Base-by-base conservation (phyloP, 2,888 invertebrate genomes). In the Tetragonisca angustula region DNA sequence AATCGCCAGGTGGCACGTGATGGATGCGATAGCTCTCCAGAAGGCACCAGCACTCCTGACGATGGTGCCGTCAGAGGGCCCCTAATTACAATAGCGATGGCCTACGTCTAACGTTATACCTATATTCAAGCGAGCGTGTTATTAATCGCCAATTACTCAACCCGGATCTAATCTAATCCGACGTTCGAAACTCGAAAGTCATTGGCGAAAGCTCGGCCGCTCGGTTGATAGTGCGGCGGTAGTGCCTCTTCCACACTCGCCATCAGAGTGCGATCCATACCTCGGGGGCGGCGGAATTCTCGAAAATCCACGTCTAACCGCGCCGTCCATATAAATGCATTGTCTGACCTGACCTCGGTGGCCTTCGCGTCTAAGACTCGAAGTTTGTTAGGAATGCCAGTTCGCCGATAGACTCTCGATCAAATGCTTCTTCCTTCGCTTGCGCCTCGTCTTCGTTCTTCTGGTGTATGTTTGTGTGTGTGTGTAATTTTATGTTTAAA, bases 81-180 rank as follows among this genome's bases (percentile, higher is more conserved):
- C 76, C 91, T 93, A 92, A 93, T 93, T 92, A 92, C 91, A 91
- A 91, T 88, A 87, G 86, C 91, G 90, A 90, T 90, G 82, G 85
- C 76, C 79, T 79, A 67, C 81, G 87, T 89, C 88, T 88, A 88
- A 87, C 90, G 83, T 90, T 85, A 83, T 81, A 84, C 84, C 90
- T 81, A 87, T 85, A 89, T 88, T 81, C 83, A 71, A 78, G 83
- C 78, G 82, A 85, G 90, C 89, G 91, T 86, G 91, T 92, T 93
- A 93, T 93, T 92, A 93, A 94, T 93, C 92, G 92, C 88, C 92
- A 92, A 93, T 93, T 93, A 93, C 91, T 91, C 88, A 84, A 65
- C 84, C 87, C 83, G 87, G 85, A 90, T 91, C 91, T 90, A 90
- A 92, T 92, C 90, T 92, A 91, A 92, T 91, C 88, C 89, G 90